Conservation (phyloP, 2,888 invertebrate species). For the Amitus sp. region DNA sequence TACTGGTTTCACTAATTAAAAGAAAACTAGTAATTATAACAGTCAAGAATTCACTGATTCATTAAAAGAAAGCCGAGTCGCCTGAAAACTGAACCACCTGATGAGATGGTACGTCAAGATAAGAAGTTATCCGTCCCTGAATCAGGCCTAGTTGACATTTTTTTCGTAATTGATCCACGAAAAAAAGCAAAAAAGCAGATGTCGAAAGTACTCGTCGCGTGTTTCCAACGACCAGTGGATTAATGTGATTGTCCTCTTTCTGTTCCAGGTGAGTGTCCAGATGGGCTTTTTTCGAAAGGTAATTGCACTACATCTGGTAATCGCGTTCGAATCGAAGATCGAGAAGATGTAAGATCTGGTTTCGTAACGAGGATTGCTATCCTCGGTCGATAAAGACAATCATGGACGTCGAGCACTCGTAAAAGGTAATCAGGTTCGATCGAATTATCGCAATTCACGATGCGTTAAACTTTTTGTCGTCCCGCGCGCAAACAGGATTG, state of each 20-base stretch:
- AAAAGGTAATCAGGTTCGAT: conserved; percentile 1
- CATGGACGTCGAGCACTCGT: not conserved
- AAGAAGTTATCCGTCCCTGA: no score
- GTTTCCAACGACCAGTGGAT: conserved; percentile 24
- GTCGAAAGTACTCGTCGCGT: no score
- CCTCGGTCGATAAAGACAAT: conserved; percentile 27
- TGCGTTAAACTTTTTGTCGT: not conserved
- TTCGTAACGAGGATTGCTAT: conserved; percentile 32
- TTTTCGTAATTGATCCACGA: no score
- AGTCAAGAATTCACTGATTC: no score
- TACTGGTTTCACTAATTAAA: no score
- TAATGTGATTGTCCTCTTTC: conserved; percentile 21
- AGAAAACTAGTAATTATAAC: no score
- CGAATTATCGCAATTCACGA: not conserved
- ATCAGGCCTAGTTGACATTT: no score
- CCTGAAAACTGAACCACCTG: no score
- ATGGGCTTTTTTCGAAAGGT: conserved; percentile 29
- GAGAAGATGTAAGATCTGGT: conserved; percentile 33
- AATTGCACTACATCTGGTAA: conserved; percentile 37
- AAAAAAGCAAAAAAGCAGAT: no score
- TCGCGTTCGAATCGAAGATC: conserved; percentile 33
- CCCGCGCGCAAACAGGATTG: not conserved
- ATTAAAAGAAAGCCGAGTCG: no score
- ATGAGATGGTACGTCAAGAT: no score
- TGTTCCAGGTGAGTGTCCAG: conserved; percentile 40